phyloP scores from a whole-genome alignment of 2,888 invertebrate genomes.

The Macropis europaea region DNA sequence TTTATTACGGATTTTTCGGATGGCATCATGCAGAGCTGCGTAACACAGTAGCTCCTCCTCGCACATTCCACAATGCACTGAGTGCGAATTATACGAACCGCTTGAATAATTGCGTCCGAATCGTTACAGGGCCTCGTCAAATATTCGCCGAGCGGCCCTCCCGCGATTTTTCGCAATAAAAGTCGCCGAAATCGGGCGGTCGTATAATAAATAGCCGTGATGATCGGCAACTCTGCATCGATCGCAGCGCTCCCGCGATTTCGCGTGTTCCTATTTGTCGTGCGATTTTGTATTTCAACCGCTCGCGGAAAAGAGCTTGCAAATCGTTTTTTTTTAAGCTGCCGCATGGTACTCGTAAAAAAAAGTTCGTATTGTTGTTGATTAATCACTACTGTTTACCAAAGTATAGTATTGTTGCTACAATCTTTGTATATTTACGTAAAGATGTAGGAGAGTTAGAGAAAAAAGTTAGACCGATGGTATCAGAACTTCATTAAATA shows the following conservation, averaged over 20 bases:
- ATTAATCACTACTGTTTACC: no score
- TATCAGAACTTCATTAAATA: no score
- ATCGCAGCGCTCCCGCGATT: conserved; percentile 54
- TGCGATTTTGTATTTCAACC: conserved; percentile 13
- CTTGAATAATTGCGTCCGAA: conserved; percentile 66
- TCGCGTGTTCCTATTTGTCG: conserved; percentile 12
- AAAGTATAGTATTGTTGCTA: no score
- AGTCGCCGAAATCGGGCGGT: conserved; percentile 58
- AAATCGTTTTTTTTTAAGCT: not conserved
- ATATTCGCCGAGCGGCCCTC: conserved; percentile 61
- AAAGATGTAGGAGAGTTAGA: no score
- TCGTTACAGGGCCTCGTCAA: conserved; percentile 45
- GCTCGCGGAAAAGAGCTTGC: not conserved
- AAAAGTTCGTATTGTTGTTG: no score
- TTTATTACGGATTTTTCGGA: conserved; percentile 64
- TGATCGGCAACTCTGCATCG: conserved; percentile 76
- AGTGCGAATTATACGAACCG: conserved; percentile 63
- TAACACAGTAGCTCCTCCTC: conserved; percentile 79
- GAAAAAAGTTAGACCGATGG: no score
- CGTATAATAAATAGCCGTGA: conserved; percentile 69
- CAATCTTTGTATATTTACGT: no score
- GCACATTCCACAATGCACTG: conserved; percentile 79
- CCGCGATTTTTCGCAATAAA: conserved; percentile 65
- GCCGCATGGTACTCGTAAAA: not conserved
- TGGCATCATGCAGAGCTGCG: conserved; percentile 77